Evolutionary conservation across 1,140 invertebrate species (phyloP), one percentile per base, ranked within the genome.

Genomic region (Platorchestia sp.): DNA sequence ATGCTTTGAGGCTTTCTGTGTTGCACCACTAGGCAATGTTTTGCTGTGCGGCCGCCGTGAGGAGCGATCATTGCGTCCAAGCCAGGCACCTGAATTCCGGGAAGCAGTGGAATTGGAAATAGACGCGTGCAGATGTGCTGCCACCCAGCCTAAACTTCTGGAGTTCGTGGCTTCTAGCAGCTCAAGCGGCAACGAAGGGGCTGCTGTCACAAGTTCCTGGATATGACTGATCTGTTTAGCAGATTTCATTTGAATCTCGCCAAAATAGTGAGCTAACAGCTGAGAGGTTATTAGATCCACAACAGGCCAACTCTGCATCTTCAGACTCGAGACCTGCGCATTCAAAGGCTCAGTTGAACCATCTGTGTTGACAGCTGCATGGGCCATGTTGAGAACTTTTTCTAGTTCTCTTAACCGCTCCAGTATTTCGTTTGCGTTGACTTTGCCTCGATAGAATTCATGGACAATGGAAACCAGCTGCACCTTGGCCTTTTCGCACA

Each of bases 291-390:
- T 44, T 44, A 93, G 36, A 40, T 93, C 91, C 45, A 93, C 41
- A 19, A 93, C 43, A 0, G 91, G 91, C 91, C 91, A 93, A 44
- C 91, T 93, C 40, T 93, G 91, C 45, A 93, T 47, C 45, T 45
- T 44, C 45, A 93, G 44, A 93, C 7, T 45, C 5, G 91, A 44
- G 3, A 45, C 45, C 45, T 45, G 45, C 7, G 43, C 44, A 44
- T 93, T 93, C 10, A 93, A 44, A 27, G 45, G 3, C 16, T 44
- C 91, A n/a, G 45, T 45, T 47, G 91, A 93, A 19, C 22, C n/a
- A 75, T 36, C 36, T 44, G 7, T 44, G 16, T 89, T 41, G 0
- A 0, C 10, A 1, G 7, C 14, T 44, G 45, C 91, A 36, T 40
- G 91, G 0, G 19, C 91, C 41, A 19, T 27, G 45, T 93, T 45